Conservation (phyloP, 2,113 vertebrate genomes). For the Chelonoidis abingdonii region DNA sequence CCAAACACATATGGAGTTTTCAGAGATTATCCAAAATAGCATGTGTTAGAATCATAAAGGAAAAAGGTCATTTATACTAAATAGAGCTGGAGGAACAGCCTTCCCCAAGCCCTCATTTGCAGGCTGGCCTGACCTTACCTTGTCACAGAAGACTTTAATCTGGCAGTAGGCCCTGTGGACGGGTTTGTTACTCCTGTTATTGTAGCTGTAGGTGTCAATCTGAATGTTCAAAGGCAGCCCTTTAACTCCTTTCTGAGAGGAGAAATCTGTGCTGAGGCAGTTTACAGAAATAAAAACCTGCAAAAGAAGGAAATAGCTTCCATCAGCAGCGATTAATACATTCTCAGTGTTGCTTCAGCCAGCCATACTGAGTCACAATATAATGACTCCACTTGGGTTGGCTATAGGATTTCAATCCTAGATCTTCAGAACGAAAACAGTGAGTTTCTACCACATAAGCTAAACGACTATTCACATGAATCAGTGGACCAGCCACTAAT, state of each 20-base stretch:
- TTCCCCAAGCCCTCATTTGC: not conserved
- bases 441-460: not conserved
- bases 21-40: not conserved
- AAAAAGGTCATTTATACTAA: not conserved
- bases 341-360: not conserved
- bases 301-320: not conserved
- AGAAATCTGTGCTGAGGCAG: constrained; percentile 98
- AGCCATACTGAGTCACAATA: not conserved
- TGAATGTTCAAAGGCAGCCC: constrained; percentile 96
- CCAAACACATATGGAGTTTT: not conserved
- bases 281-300: constrained; percentile 99
- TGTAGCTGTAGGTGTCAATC: constrained; percentile 99
- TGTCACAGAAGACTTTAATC: constrained; percentile 99
- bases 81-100: not conserved
- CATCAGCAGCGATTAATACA: not conserved
- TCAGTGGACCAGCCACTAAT: not conserved
- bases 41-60: not conserved
- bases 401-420: not conserved
- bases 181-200: constrained; percentile 98
- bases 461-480: not conserved
- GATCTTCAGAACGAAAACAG: not conserved
- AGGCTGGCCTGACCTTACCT: constrained; percentile 73
- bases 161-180: constrained; percentile 97
- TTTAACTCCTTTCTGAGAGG: constrained; percentile 98
- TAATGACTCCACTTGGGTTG: not conserved